Evolutionary conservation across 2,888 invertebrate genomes (phyloP).

Genomic region (Thelaira solivaga): DNA sequence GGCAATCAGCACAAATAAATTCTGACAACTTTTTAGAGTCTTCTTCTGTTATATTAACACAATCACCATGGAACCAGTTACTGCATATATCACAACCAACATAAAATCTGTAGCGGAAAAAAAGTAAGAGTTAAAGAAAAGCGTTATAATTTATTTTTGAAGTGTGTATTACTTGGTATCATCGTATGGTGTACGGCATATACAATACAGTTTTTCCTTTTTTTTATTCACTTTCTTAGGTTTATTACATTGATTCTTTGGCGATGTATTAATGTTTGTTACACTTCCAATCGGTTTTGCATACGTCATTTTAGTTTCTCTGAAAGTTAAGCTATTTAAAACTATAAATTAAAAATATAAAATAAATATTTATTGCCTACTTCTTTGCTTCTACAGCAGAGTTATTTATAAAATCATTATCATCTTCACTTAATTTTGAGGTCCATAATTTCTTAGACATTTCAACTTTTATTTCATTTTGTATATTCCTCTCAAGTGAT

Average conservation of each 20-base stretch:
- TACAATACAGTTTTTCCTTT: conserved; percentile 91
- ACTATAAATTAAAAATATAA: background rate
- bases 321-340: conserved; percentile 22
- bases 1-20: conserved; percentile 92
- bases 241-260: conserved; percentile 65
- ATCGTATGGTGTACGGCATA: conserved; percentile 96
- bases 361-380: conserved; percentile 34
- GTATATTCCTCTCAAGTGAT: conserved; percentile 91
- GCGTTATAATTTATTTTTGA: background rate
- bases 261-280: conserved; percentile 23
- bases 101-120: no score
- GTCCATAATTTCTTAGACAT: conserved; percentile 80
- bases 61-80: conserved; percentile 99
- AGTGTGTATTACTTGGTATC: conserved; percentile 85
- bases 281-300: conserved; percentile 53
- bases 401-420: conserved; percentile 17
- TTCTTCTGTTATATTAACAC: conserved; percentile 95
- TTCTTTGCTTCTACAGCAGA: conserved; percentile 55
- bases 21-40: conserved; percentile 93
- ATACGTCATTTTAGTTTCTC: conserved; percentile 49
- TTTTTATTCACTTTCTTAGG: conserved; percentile 75
- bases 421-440: conserved; percentile 40
- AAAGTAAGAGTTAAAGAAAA: no score
- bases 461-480: conserved; percentile 92
- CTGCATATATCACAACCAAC: conserved; percentile 98